Evolutionary conservation across 2,888 invertebrate genomes (phyloP), one percentile per base, ranked within the genome.

Genomic region (Zaprionus lineosus): DNA sequence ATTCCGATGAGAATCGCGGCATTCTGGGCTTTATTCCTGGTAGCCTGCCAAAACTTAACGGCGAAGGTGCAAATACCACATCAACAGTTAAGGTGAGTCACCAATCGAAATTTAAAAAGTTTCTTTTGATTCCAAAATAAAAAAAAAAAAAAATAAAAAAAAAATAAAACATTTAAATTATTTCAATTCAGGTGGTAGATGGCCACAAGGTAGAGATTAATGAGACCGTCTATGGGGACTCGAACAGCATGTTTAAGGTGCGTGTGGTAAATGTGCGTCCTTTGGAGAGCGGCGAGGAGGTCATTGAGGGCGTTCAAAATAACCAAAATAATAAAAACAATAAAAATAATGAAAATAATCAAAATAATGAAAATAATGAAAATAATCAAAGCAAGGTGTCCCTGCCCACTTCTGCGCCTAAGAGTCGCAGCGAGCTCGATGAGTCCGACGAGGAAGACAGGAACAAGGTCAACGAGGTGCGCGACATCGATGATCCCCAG

Each of bases 151-250:
- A 29, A 6, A 9, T 29, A n/a, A 29, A 18, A 19, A 34, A 11
- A 29, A 33, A n/a, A 4, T 6, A 29, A 29, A 29, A 29, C 3
- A 29, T 29, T 6, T 29, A n/a, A 29, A 18, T 12, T 29, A 2
- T 14, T 36, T 14, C 2, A 11, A 9, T 9, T 9, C 69, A 92
- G 92, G 74, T 92, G 50, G 91, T 92, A 74, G 88, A 91, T 76
- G 92, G 92, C 19, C 92, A 92, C 75, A 89, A 91, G 44, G 90
- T 92, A 57, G 92, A 91, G 66, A 89, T 92, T 52, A 92, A 92
- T 76, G 91, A 92, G 76, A 92, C 92, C 3, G 90, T 91, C n/a
- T 92, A 91, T 74, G 89, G 89, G n/a, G 89, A 90, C 64, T 82
- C 86, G 1, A 86, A 86, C 40, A 85, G 83, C 26, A 50, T 91